phyloP scores from a whole-genome alignment of 2,888 invertebrate genomes.

The Sericinus montela region DNA sequence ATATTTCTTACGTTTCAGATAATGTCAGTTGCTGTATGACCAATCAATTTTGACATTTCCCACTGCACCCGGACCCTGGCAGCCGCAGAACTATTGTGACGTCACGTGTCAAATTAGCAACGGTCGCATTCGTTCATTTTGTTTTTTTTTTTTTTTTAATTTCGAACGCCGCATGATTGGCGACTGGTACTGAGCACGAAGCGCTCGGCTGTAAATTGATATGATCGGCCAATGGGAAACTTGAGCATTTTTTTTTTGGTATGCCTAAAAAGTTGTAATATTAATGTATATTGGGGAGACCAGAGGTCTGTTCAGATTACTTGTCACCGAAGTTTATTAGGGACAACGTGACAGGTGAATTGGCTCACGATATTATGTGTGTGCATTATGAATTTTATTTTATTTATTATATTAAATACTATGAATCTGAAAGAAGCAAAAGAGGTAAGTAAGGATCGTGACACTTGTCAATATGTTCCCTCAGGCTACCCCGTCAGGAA shows the following conservation, averaged over 20 bases:
- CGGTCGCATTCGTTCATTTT: slow-evolving; percentile 61
- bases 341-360: too few relatives aligned
- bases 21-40: slow-evolving; percentile 22
- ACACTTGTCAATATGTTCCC: too few relatives aligned
- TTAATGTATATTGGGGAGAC: too few relatives aligned
- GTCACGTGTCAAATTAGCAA: slow-evolving; percentile 73
- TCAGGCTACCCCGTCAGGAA: too few relatives aligned
- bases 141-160: slow-evolving; percentile 67
- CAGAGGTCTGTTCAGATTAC: too few relatives aligned
- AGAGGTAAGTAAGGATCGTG: too few relatives aligned
- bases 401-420: too few relatives aligned
- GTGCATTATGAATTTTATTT: too few relatives aligned
- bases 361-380: too few relatives aligned
- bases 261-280: background rate
- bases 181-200: slow-evolving; percentile 55
- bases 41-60: slow-evolving; percentile 47
- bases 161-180: slow-evolving; percentile 66
- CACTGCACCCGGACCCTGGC: slow-evolving; percentile 34
- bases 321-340: too few relatives aligned
- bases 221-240: slow-evolving; percentile 40
- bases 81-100: slow-evolving; percentile 61
- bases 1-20: too few relatives aligned
- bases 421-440: too few relatives aligned
- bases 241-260: background rate
- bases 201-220: slow-evolving; percentile 43